phyloP scores from a whole-genome alignment of 2,888 invertebrate species.

The Dryobota labecula region DNA sequence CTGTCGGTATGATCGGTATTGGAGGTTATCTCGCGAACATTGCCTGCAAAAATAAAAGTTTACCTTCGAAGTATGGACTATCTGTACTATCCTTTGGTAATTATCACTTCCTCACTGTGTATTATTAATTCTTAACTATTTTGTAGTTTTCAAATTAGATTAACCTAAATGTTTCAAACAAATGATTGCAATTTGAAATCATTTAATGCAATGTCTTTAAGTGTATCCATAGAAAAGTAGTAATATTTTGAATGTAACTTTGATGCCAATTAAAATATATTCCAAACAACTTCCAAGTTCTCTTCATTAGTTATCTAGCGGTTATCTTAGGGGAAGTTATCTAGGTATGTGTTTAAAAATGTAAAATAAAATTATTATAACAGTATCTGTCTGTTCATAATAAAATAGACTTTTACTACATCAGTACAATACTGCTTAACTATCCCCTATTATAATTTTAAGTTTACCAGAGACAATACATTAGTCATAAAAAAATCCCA shows the following conservation, averaged over 20 bases:
- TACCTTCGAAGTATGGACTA: slow-evolving; percentile 84
- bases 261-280: background rate
- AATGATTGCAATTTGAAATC: too few relatives aligned
- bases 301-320: too few relatives aligned
- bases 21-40: slow-evolving; percentile 91
- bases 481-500: too few relatives aligned
- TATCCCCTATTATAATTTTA: background rate
- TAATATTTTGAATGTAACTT: background rate
- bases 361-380: too few relatives aligned
- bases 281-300: background rate
- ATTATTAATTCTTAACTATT: background rate
- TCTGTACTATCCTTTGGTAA: slow-evolving; percentile 88
- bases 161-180: too few relatives aligned
- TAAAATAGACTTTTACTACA: background rate
- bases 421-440: background rate
- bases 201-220: too few relatives aligned
- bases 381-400: too few relatives aligned
- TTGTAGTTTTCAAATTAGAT: too few relatives aligned
- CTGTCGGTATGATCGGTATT: slow-evolving; percentile 91
- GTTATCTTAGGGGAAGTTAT: too few relatives aligned
- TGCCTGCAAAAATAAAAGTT: slow-evolving; percentile 88
- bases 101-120: slow-evolving; percentile 16
- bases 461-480: too few relatives aligned
- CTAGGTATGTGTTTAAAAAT: too few relatives aligned
- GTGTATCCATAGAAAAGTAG: background rate